Conservation (phyloP, 2,888 invertebrate species). For the Drosophila monieri region DNA sequence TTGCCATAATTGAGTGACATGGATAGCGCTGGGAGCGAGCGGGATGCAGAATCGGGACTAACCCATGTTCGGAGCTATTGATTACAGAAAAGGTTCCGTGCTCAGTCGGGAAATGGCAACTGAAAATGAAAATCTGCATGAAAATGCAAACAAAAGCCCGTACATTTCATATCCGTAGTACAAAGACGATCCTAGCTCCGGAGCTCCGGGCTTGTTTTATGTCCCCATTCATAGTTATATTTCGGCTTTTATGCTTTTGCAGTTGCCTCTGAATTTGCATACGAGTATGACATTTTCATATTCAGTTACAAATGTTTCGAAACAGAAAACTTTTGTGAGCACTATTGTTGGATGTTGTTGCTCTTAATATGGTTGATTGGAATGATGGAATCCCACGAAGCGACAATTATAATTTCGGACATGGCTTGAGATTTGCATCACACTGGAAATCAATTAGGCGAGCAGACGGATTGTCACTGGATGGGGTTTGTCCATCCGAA, state of each 20-base stretch:
- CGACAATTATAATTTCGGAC: slow-evolving; percentile 50
- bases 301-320: slow-evolving; percentile 47
- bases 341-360: slow-evolving; percentile 36
- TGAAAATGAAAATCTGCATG: slow-evolving; percentile 64
- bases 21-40: slow-evolving; percentile 57
- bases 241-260: slow-evolving; percentile 33
- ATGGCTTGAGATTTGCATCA: slow-evolving; percentile 43
- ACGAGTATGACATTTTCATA: slow-evolving; percentile 36
- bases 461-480: slow-evolving; percentile 9
- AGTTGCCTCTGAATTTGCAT: slow-evolving; percentile 48
- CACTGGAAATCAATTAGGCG: slow-evolving; percentile 49
- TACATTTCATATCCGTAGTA: slow-evolving; percentile 36
- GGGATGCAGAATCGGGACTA: slow-evolving; percentile 51
- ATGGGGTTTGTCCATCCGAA: background rate
- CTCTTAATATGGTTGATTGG: slow-evolving; percentile 15
- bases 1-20: slow-evolving; percentile 78
- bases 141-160: slow-evolving; percentile 69
- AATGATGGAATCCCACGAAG: slow-evolving; percentile 33
- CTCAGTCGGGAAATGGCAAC: slow-evolving; percentile 60
- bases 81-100: slow-evolving; percentile 66
- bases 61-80: slow-evolving; percentile 46
- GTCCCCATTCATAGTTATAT: slow-evolving; percentile 30
- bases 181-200: slow-evolving; percentile 35
- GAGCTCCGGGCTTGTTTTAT: slow-evolving; percentile 33
- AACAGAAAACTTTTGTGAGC: slow-evolving; percentile 41